Conservation (phyloP, 2,797 vertebrate genomes). For the Gallirallus australis region DNA sequence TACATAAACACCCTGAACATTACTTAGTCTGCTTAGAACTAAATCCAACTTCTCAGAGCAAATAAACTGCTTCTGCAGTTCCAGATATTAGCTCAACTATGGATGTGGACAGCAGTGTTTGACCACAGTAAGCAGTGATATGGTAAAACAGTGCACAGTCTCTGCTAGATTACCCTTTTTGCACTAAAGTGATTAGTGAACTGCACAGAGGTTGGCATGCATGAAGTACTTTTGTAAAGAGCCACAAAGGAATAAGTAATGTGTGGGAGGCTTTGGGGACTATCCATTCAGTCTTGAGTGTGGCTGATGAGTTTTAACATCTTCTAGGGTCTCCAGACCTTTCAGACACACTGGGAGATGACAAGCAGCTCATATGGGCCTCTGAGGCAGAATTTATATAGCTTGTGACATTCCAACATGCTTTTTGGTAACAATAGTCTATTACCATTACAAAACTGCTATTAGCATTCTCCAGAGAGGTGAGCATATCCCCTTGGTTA, state of each 20-base stretch:
- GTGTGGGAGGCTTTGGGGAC: neutral
- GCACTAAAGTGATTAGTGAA: neutral
- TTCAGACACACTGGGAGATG: neutral
- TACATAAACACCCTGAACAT: neutral
- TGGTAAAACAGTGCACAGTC: neutral
- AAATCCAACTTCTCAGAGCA: neutral
- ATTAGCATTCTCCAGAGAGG: neutral
- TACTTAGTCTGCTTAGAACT: neutral
- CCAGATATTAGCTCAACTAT: neutral
- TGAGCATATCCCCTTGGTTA: neutral
- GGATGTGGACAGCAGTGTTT: neutral
- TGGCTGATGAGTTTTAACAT: neutral
- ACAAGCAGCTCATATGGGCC: neutral
- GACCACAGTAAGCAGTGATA: neutral
- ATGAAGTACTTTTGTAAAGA: neutral
- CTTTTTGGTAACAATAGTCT: neutral
- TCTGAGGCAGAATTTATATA: neutral
- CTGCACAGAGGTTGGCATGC: neutral
- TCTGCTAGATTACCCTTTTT: neutral
- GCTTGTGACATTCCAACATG: neutral
- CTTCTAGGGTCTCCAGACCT: neutral
- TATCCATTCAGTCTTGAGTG: neutral
- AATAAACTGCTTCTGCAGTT: neutral
- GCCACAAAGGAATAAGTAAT: neutral
- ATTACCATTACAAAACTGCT: neutral